Evolutionary conservation across 1,140 invertebrate genomes (phyloP).

Genomic region (Calephelis nemesis): DNA sequence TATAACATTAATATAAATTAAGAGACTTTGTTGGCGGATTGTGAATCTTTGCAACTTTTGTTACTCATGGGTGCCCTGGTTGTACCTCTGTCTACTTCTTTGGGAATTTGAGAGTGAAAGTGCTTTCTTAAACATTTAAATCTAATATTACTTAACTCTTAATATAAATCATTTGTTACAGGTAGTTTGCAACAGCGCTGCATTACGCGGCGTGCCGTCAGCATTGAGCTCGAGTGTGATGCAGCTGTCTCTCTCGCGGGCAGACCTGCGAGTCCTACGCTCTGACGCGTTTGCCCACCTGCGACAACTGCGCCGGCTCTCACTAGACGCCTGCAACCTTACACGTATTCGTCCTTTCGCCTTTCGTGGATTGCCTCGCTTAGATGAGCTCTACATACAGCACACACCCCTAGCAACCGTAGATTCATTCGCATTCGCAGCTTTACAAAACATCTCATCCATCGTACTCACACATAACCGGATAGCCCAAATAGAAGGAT

Average conservation of each 20-base stretch:
- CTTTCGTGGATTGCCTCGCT: slow-evolving; percentile 86
- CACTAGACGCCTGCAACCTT: slow-evolving; percentile 90
- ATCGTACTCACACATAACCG: slow-evolving; percentile 88
- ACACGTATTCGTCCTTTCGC: slow-evolving; percentile 89
- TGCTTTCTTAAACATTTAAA: too few species aligned
- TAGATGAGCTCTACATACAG: slow-evolving; percentile 89
- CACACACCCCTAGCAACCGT: slow-evolving; percentile 88
- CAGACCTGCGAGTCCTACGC: slow-evolving; percentile 87
- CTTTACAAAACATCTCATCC: slow-evolving; percentile 88
- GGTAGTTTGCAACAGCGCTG: slow-evolving; percentile 92
- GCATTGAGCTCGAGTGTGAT: slow-evolving; percentile 86
- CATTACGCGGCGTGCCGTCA: slow-evolving; percentile 87
- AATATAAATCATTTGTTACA: slow-evolving; percentile 57
- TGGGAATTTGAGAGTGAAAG: too few species aligned
- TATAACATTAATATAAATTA: too few species aligned
- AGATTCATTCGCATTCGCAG: slow-evolving; percentile 89
- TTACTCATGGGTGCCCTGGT: too few species aligned
- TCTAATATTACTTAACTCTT: too few species aligned
- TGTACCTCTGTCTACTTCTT: too few species aligned
- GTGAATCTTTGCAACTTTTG: too few species aligned
- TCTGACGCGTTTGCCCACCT: slow-evolving; percentile 89
- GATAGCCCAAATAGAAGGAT: slow-evolving; percentile 87
- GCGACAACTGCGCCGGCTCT: slow-evolving; percentile 85
- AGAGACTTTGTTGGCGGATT: too few species aligned
- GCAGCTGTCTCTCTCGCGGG: slow-evolving; percentile 89